Evolutionary conservation across 2,888 invertebrate genomes (phyloP), one percentile per base, ranked within the genome.

Genomic region (Tenthredo livida): DNA sequence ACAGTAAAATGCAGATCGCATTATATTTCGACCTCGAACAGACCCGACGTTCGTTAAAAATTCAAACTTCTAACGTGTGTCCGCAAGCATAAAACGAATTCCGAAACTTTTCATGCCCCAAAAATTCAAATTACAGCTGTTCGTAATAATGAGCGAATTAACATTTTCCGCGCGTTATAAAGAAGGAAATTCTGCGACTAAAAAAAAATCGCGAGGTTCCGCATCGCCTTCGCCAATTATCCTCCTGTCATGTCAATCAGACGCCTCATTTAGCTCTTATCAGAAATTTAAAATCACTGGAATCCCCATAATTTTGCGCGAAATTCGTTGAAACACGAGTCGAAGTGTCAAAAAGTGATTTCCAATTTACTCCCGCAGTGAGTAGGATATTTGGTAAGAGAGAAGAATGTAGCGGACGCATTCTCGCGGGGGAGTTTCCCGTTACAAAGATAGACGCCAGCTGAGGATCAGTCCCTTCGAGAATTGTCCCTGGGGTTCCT

Each of bases 401-500:
- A 12, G 80, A 80, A 58, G 58, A 61, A 61, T 61, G 58, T 58
- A 61, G n/a, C 80, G 12, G 9, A 80, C 37, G 61, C 12, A 80
- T 58, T 61, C 21, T 80, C n/a, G 77, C n/a, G 12, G 40, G 12
- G 61, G 40, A 40, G 33, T 61, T 80, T 80, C 40, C 29, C 61
- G 58, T 80, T 80, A 80, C 80, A 61, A 80, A 80, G 80, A 80
- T 40, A 80, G 80, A 80, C 37, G 50, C 58, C 61, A 25, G 77
- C n/a, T n/a, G n/a, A n/a, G 77, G 54, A 77, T 47, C 77, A 80
- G 10, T 54, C 58, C 33, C 9, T 77, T 4, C 78, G 61, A 78
- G 65, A 84, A 77, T 50, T 65, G 84, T 84, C 84, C 80, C 84
- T 50, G 4, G 80, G 78, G 84, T 43, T 77, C 61, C 43, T 37